Conservation (phyloP, 1,140 invertebrate species). For the Odontomachus brunneus region DNA sequence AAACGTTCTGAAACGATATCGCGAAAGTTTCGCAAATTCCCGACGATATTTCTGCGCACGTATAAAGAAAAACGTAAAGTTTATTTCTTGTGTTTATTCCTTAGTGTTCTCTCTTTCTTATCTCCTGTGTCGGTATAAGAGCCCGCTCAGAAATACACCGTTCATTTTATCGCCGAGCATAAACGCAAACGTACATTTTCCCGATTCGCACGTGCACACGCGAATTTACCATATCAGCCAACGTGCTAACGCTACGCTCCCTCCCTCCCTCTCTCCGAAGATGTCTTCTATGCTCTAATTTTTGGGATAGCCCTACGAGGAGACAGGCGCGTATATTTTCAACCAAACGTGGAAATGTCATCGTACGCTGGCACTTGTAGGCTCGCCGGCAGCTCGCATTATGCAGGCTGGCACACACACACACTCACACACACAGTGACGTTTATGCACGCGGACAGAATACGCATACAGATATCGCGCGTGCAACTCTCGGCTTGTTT, state of each 20-base stretch:
- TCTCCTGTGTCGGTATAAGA: too few relatives aligned
- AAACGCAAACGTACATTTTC: conserved; percentile 46
- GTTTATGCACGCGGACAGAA: conserved; percentile 27
- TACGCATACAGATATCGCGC: conserved; percentile 45
- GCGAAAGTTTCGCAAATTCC: conserved; percentile 20
- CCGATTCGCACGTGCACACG: conserved; percentile 26
- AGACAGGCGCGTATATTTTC: conserved; percentile 12
- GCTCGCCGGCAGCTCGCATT: conserved; percentile 41
- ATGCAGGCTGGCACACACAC: conserved; percentile 39
- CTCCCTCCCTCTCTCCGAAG: conserved; percentile 14
- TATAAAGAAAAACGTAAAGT: conserved; percentile 28
- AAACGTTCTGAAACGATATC: conserved; percentile 26
- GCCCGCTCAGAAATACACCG: conserved; percentile 1
- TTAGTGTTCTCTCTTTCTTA: too few relatives aligned
- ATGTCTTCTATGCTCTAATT: conserved; percentile 38
- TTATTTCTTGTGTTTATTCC: conserved; percentile 1
- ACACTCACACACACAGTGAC: conserved; percentile 40
- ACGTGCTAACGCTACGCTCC: conserved; percentile 11
- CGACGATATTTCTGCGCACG: conserved; percentile 7
- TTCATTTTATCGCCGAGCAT: conserved; percentile 39
- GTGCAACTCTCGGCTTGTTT: conserved; percentile 44
- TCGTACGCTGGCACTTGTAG: conserved; percentile 47
- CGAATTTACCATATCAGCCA: conserved; percentile 21
- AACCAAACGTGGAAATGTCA: conserved; percentile 53
- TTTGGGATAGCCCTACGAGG: background rate